A percentile compares a stretch with the other conserved stretches of the same genome.
These are phyloP conservation scores for Meteorus colon DNA, from an alignment of 2,888 invertebrate species.

Conservation along the genomic window DNA sequence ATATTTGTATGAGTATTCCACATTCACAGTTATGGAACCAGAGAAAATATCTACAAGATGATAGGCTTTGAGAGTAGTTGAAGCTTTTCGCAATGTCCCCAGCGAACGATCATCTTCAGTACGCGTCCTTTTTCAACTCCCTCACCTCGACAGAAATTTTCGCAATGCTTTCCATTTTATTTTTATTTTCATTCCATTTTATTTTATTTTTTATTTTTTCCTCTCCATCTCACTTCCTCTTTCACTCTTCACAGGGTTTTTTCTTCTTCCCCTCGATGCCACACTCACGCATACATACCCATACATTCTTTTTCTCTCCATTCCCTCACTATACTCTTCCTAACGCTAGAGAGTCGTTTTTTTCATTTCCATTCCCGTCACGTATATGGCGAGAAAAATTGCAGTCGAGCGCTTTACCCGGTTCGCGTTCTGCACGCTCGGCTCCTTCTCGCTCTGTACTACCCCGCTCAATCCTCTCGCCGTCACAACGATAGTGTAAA, in stretches of 20 bases:
- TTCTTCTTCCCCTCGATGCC: conserved; percentile 35
- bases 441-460: conserved; percentile 51
- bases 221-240: conserved; percentile 30
- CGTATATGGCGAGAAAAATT: conserved; percentile 74
- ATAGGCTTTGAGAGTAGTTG: conserved; percentile 45
- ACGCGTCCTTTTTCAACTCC: conserved; percentile 47
- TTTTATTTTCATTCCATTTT: conserved; percentile 44
- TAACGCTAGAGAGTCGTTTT: conserved; percentile 45
- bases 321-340: conserved; percentile 39
- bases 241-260: conserved; percentile 44
- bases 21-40: neutral
- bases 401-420: conserved; percentile 73
- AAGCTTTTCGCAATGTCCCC: conserved; percentile 61
- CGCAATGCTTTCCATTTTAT: conserved; percentile 45
- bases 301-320: conserved; percentile 41
- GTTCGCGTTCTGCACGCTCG: conserved; percentile 72
- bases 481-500: conserved; percentile 35
- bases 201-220: conserved; percentile 51
- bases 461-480: conserved; percentile 47
- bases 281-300: conserved; percentile 29
- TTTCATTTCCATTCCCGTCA: conserved; percentile 71
- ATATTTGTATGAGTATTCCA: neutral
- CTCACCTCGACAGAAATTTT: conserved; percentile 51
- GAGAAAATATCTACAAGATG: conserved; percentile 33
- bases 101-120: conserved; percentile 59